Evolutionary conservation across 2,797 vertebrate genomes (phyloP), one percentile per base, ranked within the genome.

Genomic region (Bovichtus diacanthus): DNA sequence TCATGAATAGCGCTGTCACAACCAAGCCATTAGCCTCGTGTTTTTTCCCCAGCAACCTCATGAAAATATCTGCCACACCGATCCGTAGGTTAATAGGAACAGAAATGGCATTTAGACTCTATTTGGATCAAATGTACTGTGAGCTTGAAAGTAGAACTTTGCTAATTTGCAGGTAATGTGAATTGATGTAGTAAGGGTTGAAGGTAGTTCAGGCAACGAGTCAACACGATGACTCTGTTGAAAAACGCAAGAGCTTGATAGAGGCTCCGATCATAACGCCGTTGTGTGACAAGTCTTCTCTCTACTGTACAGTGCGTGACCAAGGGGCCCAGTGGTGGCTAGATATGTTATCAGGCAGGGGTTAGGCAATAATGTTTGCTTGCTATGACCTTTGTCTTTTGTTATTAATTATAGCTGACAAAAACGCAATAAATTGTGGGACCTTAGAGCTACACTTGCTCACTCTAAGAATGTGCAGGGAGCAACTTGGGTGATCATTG

Each of bases 71-170:
- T 97, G 97, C 96, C 97, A 96, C 95, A 95, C 96, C 95, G 97
- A 98, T 98, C 97, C 96, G 95, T 97, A 98, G 98, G 98, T 99
- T 99, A 99, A 99, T 99, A 99, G 96, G 97, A 99, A 99, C 98
- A 99, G 97, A 99, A 99, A 99, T 99, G 98, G 98, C 98, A 99
- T 99, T 99, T 99, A 99, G 98, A 99, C 96, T 98, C 98, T 99
- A 98, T 99, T 99, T 99, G 97, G 97, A 99, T 99, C 97, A 99
- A 98, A 98, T 95, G 96, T 96, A 97, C 96, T 97, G 95, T 91
- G 93, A 96, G 97, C 96, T 96, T 96, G 96, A 97, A 98, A 98
- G 97, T 97, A 97, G 97, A 98, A 97, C 96, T 98, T 97, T 95
- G 96, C 98, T 99, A 99, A 99, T 99, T 98, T 98, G 97, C 96